phyloP scores from a whole-genome alignment of 1,140 invertebrate genomes.

The Drosophila ambigua region DNA sequence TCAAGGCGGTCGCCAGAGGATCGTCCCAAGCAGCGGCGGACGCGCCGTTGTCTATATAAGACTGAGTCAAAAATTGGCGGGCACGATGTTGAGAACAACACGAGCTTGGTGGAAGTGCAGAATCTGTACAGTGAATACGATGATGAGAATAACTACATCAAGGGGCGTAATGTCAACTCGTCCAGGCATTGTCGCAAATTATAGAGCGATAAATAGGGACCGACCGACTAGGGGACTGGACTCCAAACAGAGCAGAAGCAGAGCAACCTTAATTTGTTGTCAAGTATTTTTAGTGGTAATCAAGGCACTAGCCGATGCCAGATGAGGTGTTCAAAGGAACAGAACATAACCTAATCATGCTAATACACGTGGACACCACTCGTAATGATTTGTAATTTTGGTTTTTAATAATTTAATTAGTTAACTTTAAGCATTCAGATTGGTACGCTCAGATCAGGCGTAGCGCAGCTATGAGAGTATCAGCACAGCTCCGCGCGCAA shows the following conservation, averaged over 20 bases:
- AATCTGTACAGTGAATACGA: slow-evolving; percentile 66
- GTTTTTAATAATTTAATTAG: slow-evolving; percentile 20
- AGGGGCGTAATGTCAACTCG: slow-evolving; percentile 63
- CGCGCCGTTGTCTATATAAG: slow-evolving; percentile 78
- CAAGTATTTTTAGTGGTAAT: slow-evolving; percentile 68
- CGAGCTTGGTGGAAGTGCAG: slow-evolving; percentile 69
- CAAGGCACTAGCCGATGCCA: slow-evolving; percentile 23
- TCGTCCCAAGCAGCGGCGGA: slow-evolving; percentile 53
- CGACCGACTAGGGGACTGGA: neutral
- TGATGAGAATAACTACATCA: slow-evolving; percentile 76
- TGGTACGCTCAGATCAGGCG: neutral
- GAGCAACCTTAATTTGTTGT: slow-evolving; percentile 42
- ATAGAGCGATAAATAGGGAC: slow-evolving; percentile 33
- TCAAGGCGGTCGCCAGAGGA: slow-evolving; percentile 26
- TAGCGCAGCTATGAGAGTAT: too few relatives aligned
- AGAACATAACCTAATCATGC: slow-evolving; percentile 27
- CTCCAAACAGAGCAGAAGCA: slow-evolving; percentile 7
- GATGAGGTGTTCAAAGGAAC: slow-evolving; percentile 2
- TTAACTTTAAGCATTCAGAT: slow-evolving; percentile 16
- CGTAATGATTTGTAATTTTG: slow-evolving; percentile 36
- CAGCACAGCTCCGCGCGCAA: slow-evolving; percentile 12
- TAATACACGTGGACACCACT: slow-evolving; percentile 3
- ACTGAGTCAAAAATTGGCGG: slow-evolving; percentile 66
- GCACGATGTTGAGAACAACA: slow-evolving; percentile 72
- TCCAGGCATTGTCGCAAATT: slow-evolving; percentile 75